Conservation (phyloP, 2,797 vertebrate genomes). For the Myotis daubentonii region DNA sequence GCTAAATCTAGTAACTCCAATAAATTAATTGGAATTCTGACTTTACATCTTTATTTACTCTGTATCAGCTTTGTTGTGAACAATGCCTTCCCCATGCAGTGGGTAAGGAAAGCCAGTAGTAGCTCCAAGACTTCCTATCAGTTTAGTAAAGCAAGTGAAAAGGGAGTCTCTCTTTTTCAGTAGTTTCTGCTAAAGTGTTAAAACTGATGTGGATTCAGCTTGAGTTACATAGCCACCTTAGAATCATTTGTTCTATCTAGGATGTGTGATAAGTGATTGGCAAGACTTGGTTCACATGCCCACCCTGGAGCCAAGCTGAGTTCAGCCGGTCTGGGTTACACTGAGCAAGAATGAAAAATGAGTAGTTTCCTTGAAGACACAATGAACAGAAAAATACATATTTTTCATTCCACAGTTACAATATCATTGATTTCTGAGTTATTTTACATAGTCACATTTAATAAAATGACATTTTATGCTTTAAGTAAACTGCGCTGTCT, state of each 20-base stretch:
- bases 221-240: background rate
- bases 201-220: background rate
- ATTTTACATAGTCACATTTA: background rate
- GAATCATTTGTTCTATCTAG: background rate
- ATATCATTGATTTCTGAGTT: background rate
- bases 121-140: background rate
- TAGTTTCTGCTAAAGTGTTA: background rate
- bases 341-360: background rate
- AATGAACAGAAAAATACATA: background rate
- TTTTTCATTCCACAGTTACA: constrained; percentile 35
- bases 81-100: background rate
- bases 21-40: background rate
- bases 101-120: background rate
- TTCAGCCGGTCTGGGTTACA: background rate
- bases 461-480: background rate
- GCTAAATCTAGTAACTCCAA: background rate
- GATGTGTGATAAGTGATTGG: background rate
- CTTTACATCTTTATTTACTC: background rate
- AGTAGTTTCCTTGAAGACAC: background rate
- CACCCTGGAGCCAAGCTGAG: background rate
- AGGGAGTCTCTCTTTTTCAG: background rate
- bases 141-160: constrained; percentile 22
- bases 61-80: background rate
- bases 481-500: background rate
- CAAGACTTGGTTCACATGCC: background rate